Evolutionary conservation across 2,113 vertebrate genomes (phyloP).

Genomic region (Ursus arctos): DNA sequence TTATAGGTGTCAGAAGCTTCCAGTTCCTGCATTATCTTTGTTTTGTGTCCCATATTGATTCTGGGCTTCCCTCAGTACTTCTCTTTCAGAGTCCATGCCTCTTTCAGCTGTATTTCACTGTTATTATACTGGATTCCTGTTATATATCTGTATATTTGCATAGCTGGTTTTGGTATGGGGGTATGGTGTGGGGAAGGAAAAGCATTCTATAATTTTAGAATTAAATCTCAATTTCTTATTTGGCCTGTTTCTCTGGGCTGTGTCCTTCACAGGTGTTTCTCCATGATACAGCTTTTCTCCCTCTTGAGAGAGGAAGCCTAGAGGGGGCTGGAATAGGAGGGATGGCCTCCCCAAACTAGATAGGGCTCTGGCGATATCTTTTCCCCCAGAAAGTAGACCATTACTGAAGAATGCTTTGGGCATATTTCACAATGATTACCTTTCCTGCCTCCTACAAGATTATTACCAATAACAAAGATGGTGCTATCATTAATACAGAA

Average conservation of each 20-base stretch:
- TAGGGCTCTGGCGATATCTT: not conserved
- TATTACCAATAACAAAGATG: not conserved
- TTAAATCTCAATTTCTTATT: not conserved
- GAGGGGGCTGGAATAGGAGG: not conserved
- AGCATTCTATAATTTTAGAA: not conserved
- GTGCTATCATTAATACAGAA: slow-evolving; percentile 7
- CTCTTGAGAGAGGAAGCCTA: not conserved
- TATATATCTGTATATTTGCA: not conserved
- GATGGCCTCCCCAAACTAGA: not conserved
- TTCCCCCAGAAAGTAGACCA: not conserved
- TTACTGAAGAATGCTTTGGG: not conserved
- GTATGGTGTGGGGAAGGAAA: not conserved
- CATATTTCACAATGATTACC: slow-evolving; percentile 2
- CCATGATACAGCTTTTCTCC: not conserved
- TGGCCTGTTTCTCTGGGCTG: not conserved
- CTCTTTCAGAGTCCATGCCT: not conserved
- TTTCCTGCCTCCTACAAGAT: not conserved
- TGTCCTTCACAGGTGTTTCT: not conserved
- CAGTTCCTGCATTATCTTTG: not conserved
- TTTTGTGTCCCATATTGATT: not conserved
- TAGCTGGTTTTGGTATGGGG: not conserved
- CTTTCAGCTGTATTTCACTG: not conserved
- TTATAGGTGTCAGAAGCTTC: not conserved
- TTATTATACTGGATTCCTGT: not conserved
- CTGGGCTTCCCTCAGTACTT: not conserved